phyloP scores from a whole-genome alignment of 2,888 invertebrate genomes.

The Pandemis corylana region DNA sequence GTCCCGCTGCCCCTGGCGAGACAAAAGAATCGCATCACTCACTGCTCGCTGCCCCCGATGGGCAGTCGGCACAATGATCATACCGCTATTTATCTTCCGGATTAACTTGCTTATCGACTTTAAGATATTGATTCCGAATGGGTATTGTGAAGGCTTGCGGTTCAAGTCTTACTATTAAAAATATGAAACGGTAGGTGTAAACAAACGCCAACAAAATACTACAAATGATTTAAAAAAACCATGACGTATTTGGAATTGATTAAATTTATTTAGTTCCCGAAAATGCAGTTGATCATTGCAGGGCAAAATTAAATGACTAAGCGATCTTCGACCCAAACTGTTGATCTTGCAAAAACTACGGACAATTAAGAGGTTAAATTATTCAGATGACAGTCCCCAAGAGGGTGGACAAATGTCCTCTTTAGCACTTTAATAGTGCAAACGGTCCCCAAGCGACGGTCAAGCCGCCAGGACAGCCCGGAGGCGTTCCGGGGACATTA shows the following conservation, averaged over 20 bases:
- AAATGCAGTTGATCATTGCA: neutral
- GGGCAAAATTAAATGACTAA: conserved; percentile 13
- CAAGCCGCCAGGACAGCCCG: conserved; percentile 73
- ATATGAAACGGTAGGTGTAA: too few relatives aligned
- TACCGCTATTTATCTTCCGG: conserved; percentile 78
- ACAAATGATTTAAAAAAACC: neutral
- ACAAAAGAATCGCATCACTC: conserved; percentile 84
- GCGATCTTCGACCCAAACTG: conserved; percentile 38
- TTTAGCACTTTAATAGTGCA: conserved; percentile 83
- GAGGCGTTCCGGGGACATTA: conserved; percentile 77
- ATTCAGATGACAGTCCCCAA: conserved; percentile 77
- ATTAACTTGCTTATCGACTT: conserved; percentile 79
- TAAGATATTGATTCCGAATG: conserved; percentile 36
- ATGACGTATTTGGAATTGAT: neutral
- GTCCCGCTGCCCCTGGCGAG: conserved; percentile 67
- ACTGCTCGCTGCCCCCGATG: conserved; percentile 63
- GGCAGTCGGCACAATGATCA: conserved; percentile 70
- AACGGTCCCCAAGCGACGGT: conserved; percentile 70
- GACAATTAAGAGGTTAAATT: conserved; percentile 81
- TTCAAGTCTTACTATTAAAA: neutral
- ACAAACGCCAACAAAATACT: too few relatives aligned
- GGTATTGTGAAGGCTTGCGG: neutral
- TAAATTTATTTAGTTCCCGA: neutral
- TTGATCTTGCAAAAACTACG: conserved; percentile 59
- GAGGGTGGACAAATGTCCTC: conserved; percentile 79